Conservation (phyloP, 2,888 invertebrate species). For the Clitarchus hookeri region DNA sequence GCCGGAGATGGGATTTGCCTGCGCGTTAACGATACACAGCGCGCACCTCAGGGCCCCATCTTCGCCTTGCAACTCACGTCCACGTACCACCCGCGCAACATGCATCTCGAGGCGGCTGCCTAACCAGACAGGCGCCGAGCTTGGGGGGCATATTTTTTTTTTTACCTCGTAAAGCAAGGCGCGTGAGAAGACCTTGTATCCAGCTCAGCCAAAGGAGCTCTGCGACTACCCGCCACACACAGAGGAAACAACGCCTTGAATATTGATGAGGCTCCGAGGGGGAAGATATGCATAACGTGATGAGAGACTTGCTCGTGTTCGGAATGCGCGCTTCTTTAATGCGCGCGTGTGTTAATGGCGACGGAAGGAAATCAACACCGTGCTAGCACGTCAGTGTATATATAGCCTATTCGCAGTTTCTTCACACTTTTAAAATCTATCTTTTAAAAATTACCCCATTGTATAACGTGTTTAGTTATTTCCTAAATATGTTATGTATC, state of each 20-base stretch:
- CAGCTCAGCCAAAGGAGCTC: not conserved
- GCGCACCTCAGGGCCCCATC: not conserved
- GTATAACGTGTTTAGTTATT: too few species aligned
- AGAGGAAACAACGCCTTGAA: constrained; percentile 5
- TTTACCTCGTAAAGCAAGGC: not conserved
- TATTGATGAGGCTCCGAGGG: not conserved
- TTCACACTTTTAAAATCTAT: too few species aligned
- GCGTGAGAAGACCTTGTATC: not conserved
- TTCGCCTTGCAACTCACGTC: constrained; percentile 14
- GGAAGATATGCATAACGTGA: not conserved
- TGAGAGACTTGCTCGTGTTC: not conserved
- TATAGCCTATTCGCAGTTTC: too few species aligned
- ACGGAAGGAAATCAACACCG: too few species aligned
- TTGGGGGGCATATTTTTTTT: not conserved
- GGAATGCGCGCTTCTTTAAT: not conserved
- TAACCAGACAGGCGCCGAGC: not conserved
- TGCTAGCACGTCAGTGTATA: too few species aligned
- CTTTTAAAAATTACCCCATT: too few species aligned
- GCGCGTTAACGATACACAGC: not conserved
- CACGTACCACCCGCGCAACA: not conserved
- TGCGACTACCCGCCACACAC: not conserved
- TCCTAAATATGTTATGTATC: too few species aligned
- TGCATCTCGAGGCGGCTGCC: not conserved
- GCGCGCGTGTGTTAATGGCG: too few species aligned
- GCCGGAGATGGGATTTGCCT: not conserved